phyloP scores from a whole-genome alignment of 2,888 invertebrate species.

The Apotomis betuletana region DNA sequence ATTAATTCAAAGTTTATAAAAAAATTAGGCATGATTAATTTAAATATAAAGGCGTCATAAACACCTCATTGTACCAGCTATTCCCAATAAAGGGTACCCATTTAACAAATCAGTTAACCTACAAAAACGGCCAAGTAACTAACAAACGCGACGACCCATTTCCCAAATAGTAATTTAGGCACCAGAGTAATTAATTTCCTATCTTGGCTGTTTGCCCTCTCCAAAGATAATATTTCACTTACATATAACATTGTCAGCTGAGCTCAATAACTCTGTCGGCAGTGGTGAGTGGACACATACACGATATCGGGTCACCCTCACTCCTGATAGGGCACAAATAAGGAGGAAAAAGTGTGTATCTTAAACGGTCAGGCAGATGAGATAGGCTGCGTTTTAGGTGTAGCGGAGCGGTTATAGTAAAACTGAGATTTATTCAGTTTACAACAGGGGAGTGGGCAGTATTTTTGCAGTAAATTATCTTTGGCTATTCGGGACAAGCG shows the following conservation, averaged over 20 bases:
- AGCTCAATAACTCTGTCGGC: background rate
- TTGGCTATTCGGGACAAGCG: no score
- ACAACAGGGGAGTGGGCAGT: no score
- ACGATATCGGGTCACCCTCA: conserved; percentile 12
- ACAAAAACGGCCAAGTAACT: background rate
- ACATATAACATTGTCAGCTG: background rate
- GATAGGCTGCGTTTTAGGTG: background rate
- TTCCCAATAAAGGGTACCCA: background rate
- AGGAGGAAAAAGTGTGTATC: background rate
- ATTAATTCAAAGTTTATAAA: no score
- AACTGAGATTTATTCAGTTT: background rate
- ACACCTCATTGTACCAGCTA: no score
- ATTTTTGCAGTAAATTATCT: no score
- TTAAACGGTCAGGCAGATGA: background rate
- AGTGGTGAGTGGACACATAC: conserved; percentile 11
- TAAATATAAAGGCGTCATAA: no score
- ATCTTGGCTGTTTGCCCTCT: background rate
- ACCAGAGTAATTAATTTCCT: background rate
- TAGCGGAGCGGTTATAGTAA: background rate
- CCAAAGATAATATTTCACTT: conserved; percentile 1
- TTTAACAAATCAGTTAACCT: background rate
- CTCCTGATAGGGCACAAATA: conserved; percentile 8
- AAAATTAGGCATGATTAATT: no score
- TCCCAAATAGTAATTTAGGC: background rate
- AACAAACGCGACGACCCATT: background rate